A percentile compares a stretch with the other conserved stretches of the same genome.
Evolutionary conservation across 2,113 vertebrate species (phyloP).

Genomic region (Gymnobelideus leadbeateri): DNA sequence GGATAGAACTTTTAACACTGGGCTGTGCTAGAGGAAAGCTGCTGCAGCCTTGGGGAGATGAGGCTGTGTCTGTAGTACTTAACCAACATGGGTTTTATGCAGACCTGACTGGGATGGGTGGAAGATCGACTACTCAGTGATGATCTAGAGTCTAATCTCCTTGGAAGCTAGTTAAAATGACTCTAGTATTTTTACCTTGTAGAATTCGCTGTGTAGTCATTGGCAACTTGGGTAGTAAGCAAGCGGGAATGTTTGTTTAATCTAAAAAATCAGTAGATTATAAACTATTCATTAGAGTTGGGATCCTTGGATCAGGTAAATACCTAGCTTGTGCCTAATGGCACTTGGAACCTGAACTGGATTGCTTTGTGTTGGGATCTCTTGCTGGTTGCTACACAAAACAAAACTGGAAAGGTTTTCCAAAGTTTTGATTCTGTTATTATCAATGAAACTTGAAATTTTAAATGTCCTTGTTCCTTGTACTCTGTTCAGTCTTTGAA

Average conservation of each 20-base stretch:
- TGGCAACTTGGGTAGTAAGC: neutral
- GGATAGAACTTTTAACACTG: neutral
- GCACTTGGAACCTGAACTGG: neutral
- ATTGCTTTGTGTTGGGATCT: neutral
- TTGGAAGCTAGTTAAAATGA: constrained; percentile 15
- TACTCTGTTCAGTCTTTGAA: constrained; percentile 16
- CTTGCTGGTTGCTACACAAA: neutral
- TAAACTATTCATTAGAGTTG: neutral
- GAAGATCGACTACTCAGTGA: neutral
- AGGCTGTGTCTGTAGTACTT: neutral
- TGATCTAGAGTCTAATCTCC: neutral
- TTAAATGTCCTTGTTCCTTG: constrained; percentile 16
- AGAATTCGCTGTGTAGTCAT: constrained; percentile 13
- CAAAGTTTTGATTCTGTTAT: constrained; percentile 24
- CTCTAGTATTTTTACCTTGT: neutral
- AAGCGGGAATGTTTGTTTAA: constrained; percentile 35
- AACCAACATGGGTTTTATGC: neutral
- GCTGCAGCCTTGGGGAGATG: neutral
- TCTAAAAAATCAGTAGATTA: neutral
- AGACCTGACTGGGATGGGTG: neutral
- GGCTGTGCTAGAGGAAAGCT: neutral
- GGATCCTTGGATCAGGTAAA: constrained; percentile 33
- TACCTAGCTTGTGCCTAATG: neutral
- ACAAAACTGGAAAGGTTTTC: constrained; percentile 38
- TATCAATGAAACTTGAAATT: constrained; percentile 25